Base-by-base conservation (phyloP, 1,140 invertebrate genomes). In the Tetramorium simillimum region DNA sequence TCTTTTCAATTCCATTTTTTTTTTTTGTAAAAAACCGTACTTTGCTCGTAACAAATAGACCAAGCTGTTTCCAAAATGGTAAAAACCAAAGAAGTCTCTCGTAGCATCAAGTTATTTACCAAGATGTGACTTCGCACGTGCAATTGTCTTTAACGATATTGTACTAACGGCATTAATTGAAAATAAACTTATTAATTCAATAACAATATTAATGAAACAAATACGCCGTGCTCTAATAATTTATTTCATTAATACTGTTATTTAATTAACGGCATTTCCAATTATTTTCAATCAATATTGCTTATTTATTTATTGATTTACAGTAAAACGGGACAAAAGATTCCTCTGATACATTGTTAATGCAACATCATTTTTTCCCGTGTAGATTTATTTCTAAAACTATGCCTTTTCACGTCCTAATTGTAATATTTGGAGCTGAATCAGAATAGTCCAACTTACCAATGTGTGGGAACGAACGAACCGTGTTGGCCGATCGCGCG, bases 391-490 rank as follows among this genome's bases (percentile, higher is more conserved):
- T 9, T 14, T 28, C 7, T 28, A 0, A 37, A 63, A 63, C 37
- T 37, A 6, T 63, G 58, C 24, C 9, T 37, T 2, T 37, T n/a
- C 51, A 51, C 4, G 0, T 18, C 0, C 28, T 16, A 63, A 62
- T 33, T 33, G 33, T 33, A 33, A 33, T 4, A 33, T 4, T 33
- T 4, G 33, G 33, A 33, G 33, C 7, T n/a, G 18, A 67, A 1
- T n/a, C 6, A 56, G 53, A 56, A 21, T 43, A 40, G 12, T 69
- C 5, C n/a, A 49, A 96, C 96, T 96, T 94, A 98, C 97, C 97
- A 95, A 96, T 95, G 95, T 98, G 98, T 90, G 96, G 96, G 95
- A 98, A 99, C 94, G 97, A 98, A 89, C 98, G 96, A 53, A 98
- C 97, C 56, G 98, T 99, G 95, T 99, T 99, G 84, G 98, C 97